phyloP scores from a whole-genome alignment of 2,888 invertebrate genomes.

The Latheticus oryzae region DNA sequence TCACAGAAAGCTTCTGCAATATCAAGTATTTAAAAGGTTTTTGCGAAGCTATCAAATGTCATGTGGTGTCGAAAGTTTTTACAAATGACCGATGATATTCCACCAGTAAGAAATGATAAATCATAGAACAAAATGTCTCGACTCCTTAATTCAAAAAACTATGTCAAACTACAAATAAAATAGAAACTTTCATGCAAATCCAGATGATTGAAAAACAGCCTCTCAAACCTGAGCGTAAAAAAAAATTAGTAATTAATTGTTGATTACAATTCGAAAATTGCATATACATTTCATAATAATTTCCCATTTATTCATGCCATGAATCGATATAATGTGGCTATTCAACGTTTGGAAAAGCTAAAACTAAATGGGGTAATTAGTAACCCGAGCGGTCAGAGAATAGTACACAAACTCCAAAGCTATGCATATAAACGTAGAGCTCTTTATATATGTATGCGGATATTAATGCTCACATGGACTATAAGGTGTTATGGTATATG shows the following conservation, averaged over 20 bases:
- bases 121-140: no score
- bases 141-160: no score
- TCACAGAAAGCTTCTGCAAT: conserved; percentile 54
- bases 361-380: conserved; percentile 17
- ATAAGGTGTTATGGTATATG: conserved; percentile 47
- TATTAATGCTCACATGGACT: conserved; percentile 52
- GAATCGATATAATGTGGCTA: no score
- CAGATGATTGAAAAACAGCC: no score
- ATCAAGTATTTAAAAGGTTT: conserved; percentile 52
- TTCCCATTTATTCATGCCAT: no score
- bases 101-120: no score
- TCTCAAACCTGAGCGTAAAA: no score
- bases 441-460: conserved; percentile 37
- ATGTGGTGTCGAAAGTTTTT: conserved; percentile 38
- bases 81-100: conserved; percentile 14
- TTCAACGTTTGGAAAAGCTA: conserved; percentile 1
- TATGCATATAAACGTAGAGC: conserved; percentile 18
- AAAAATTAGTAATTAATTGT: no score
- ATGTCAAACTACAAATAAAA: no score
- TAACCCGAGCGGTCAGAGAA: conserved; percentile 14
- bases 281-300: no score
- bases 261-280: no score
- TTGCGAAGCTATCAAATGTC: conserved; percentile 44
- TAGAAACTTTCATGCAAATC: no score
- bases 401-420: conserved; percentile 8